Percentiles rank a stretch among this genome's conserved stretches.
Evolutionary conservation across 1,140 invertebrate genomes (phyloP).

Genomic region (Zaprionus davidi): DNA sequence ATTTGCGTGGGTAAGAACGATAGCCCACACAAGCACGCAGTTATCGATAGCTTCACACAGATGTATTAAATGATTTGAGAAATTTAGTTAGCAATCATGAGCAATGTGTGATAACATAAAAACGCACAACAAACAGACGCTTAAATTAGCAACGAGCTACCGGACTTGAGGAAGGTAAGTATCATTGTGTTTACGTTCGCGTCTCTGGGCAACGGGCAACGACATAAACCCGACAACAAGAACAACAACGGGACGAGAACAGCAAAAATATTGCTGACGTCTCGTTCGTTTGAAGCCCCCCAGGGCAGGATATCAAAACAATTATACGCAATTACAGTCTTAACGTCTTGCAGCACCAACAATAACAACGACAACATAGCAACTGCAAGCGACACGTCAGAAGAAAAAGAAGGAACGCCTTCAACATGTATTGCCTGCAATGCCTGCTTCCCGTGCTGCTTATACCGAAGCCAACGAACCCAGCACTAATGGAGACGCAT

Average conservation of each 20-base stretch:
- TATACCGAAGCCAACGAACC: conserved; percentile 98
- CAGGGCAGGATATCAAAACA: conserved; percentile 53
- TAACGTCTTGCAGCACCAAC: conserved; percentile 36
- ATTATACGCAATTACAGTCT: conserved; percentile 54
- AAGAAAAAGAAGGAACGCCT: neutral
- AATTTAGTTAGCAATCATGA: conserved; percentile 41
- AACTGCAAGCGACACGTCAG: conserved; percentile 39
- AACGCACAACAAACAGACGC: conserved; percentile 56
- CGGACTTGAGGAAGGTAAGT: conserved; percentile 39
- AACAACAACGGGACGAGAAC: conserved; percentile 15
- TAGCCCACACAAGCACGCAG: neutral
- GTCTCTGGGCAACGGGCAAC: conserved; percentile 20
- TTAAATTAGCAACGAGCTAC: conserved; percentile 20
- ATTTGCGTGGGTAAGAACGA: neutral
- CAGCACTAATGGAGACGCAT: conserved; percentile 96
- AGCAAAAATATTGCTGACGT: conserved; percentile 41
- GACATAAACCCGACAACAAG: conserved; percentile 8
- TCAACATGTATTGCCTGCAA: conserved; percentile 98
- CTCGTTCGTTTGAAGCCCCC: conserved; percentile 24
- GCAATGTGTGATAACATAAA: conserved; percentile 63
- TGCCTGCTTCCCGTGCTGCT: conserved; percentile 98
- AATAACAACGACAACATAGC: conserved; percentile 5
- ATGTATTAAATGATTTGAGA: conserved; percentile 46
- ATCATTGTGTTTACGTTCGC: neutral
- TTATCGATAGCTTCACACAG: conserved; percentile 24